These are phyloP conservation scores for Acanthococcus lagerstroemiae DNA, from an alignment of 2,888 invertebrate genomes.

Conservation along the genomic window DNA sequence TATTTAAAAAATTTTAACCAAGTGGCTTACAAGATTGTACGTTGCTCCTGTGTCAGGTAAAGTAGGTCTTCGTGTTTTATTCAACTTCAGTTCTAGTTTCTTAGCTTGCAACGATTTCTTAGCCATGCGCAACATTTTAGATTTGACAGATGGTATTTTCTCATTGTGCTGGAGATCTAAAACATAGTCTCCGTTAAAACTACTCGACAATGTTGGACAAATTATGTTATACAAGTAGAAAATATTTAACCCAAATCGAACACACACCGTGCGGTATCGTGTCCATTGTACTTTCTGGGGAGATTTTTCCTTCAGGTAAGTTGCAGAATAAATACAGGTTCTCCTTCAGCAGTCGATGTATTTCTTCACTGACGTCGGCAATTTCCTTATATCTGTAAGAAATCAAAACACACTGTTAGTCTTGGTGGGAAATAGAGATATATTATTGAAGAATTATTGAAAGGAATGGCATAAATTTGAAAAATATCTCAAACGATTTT, in stretches of 20 bases:
- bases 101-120: slow-evolving; percentile 24
- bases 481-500: too few relatives aligned
- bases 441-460: too few relatives aligned
- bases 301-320: slow-evolving; percentile 43
- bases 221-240: too few relatives aligned
- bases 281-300: too few relatives aligned
- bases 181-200: too few relatives aligned
- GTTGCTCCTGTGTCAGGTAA: slow-evolving; percentile 9
- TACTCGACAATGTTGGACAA: too few relatives aligned
- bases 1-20: too few relatives aligned
- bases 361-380: slow-evolving; percentile 48
- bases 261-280: too few relatives aligned
- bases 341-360: slow-evolving; percentile 49
- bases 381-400: slow-evolving; percentile 44
- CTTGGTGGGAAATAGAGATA: too few relatives aligned
- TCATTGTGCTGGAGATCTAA: too few relatives aligned
- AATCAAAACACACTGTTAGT: not conserved
- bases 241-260: too few relatives aligned
- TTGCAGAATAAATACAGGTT: slow-evolving; percentile 64
- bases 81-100: slow-evolving; percentile 11
- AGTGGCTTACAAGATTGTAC: slow-evolving; percentile 9
- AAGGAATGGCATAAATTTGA: too few relatives aligned
- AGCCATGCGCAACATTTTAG: slow-evolving; percentile 18
- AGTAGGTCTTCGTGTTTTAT: slow-evolving; percentile 17
- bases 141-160: not conserved